A percentile compares a stretch with the other conserved stretches of the same genome.
Evolutionary conservation across 2,888 invertebrate genomes (phyloP).

Genomic region (Galerucella pusilla): DNA sequence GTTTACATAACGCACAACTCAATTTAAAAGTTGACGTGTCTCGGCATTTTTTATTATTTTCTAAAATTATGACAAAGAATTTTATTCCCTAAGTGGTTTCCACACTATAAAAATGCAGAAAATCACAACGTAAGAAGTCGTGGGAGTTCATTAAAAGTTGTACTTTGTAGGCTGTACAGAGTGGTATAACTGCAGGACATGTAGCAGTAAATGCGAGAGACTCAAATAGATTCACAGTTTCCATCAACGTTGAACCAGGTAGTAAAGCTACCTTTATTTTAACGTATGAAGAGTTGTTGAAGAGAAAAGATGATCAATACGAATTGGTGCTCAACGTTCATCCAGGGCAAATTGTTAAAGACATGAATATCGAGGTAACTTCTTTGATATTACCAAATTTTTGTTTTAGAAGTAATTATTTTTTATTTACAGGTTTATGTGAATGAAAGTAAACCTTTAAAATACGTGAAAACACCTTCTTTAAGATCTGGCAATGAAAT

Average conservation of each 20-base stretch:
- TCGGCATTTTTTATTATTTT: too few species aligned
- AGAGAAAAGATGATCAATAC: constrained; percentile 73
- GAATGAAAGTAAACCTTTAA: constrained; percentile 71
- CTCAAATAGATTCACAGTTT: constrained; percentile 76
- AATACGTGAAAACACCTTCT: constrained; percentile 50
- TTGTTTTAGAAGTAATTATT: neutral
- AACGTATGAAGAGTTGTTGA: constrained; percentile 78
- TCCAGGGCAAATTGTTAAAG: constrained; percentile 74
- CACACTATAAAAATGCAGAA: too few species aligned
- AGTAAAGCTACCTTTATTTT: constrained; percentile 75
- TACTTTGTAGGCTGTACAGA: neutral
- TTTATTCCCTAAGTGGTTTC: too few species aligned
- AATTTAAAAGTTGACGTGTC: too few species aligned
- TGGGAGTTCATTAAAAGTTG: neutral
- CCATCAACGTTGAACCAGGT: constrained; percentile 74
- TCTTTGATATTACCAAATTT: neutral
- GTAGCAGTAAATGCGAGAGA: constrained; percentile 74
- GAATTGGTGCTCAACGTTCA: constrained; percentile 76
- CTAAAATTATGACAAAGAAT: too few species aligned
- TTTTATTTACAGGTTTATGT: constrained; percentile 66
- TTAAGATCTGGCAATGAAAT: constrained; percentile 43
- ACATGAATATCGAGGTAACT: constrained; percentile 69
- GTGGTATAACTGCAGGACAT: constrained; percentile 66
- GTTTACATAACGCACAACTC: too few species aligned
- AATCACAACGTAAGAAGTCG: too few species aligned